phyloP scores from a whole-genome alignment of 2,888 invertebrate species.

The Trissolcus japonicus region DNA sequence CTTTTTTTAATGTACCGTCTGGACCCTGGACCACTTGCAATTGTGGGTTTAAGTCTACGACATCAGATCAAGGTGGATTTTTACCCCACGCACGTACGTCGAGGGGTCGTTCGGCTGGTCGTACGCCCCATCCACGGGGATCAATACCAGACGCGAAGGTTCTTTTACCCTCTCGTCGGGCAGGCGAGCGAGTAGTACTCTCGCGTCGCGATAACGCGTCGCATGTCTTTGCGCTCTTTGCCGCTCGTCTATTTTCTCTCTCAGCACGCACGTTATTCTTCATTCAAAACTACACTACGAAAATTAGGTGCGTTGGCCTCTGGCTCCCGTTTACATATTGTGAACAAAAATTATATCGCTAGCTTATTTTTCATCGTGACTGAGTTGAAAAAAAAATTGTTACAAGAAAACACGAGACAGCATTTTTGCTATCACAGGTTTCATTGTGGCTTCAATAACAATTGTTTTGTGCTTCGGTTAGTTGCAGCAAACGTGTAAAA shows the following conservation, averaged over 20 bases:
- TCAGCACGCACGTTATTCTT: slow-evolving; percentile 38
- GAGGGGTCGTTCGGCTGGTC: slow-evolving; percentile 49
- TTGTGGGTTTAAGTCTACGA: slow-evolving; percentile 34
- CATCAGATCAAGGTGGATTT: slow-evolving; percentile 49
- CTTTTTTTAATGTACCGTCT: slow-evolving; percentile 21
- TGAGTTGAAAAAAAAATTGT: too few relatives aligned
- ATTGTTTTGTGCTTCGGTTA: too few relatives aligned
- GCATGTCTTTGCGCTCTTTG: slow-evolving; percentile 58
- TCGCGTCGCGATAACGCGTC: slow-evolving; percentile 70
- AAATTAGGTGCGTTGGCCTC: slow-evolving; percentile 31
- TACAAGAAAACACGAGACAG: not conserved
- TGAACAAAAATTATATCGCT: not conserved
- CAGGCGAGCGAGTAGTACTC: slow-evolving; percentile 65
- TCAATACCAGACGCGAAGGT: slow-evolving; percentile 68
- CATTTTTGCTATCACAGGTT: too few relatives aligned
- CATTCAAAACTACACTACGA: slow-evolving; percentile 12
- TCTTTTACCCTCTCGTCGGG: slow-evolving; percentile 59
- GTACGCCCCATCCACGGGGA: slow-evolving; percentile 62
- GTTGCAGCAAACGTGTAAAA: too few relatives aligned
- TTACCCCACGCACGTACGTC: slow-evolving; percentile 40
- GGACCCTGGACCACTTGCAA: slow-evolving; percentile 14
- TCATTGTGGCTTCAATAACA: too few relatives aligned
- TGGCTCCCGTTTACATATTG: not conserved
- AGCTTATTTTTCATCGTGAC: not conserved
- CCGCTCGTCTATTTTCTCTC: slow-evolving; percentile 6